A percentile compares a stretch with the other conserved stretches of the same genome.
These are phyloP conservation scores for Lepidostoma basale DNA, from an alignment of 1,140 invertebrate species.

Conservation along the genomic window DNA sequence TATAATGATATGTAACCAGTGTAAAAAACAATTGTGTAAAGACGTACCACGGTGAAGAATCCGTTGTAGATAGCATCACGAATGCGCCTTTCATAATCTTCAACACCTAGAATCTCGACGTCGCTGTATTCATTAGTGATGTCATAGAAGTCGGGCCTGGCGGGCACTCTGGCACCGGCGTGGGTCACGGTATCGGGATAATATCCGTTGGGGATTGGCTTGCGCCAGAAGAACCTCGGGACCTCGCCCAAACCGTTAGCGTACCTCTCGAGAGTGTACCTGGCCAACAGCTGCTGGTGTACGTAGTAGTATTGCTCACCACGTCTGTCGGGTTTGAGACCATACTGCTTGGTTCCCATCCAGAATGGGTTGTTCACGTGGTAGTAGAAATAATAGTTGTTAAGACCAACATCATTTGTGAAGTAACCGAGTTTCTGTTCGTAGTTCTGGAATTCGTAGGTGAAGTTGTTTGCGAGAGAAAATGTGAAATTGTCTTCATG, in stretches of 20 bases:
- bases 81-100: constrained; percentile 65
- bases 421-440: constrained; percentile 74
- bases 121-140: constrained; percentile 62
- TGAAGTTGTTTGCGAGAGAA: constrained; percentile 60
- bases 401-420: constrained; percentile 73
- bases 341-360: constrained; percentile 54
- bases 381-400: constrained; percentile 73
- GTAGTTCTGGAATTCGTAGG: constrained; percentile 56
- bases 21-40: too few species aligned
- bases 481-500: constrained; percentile 55
- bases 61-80: constrained; percentile 69
- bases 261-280: constrained; percentile 72
- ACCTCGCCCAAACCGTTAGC: constrained; percentile 68
- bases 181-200: constrained; percentile 63
- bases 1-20: too few species aligned
- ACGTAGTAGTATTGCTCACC: constrained; percentile 69
- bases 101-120: constrained; percentile 57
- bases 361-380: constrained; percentile 71
- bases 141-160: constrained; percentile 52
- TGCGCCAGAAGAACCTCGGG: constrained; percentile 62
- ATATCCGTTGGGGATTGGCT: constrained; percentile 62
- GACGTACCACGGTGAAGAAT: constrained; percentile 56
- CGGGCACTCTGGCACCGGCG: constrained; percentile 65
- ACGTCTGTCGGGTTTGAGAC: constrained; percentile 52
- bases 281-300: constrained; percentile 66